Percentiles rank a stretch among this genome's conserved stretches.
These are phyloP conservation scores for Drosophila jambulina DNA, from an alignment of 1,140 invertebrate genomes.

Conservation along the genomic window DNA sequence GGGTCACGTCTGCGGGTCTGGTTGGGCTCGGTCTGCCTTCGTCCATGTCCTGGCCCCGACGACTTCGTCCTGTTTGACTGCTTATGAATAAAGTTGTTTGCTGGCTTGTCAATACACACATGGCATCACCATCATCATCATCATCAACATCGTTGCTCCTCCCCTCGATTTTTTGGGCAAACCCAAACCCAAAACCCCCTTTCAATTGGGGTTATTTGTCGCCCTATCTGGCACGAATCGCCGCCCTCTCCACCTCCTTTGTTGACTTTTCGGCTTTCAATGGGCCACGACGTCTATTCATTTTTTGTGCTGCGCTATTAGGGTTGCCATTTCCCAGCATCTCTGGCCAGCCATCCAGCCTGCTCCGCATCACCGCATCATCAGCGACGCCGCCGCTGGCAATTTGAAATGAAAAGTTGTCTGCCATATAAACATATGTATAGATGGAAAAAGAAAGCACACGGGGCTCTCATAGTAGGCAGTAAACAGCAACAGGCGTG, in stretches of 20 bases:
- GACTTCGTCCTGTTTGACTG: conserved; percentile 56
- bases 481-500: conserved; percentile 75
- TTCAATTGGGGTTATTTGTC: conserved; percentile 84
- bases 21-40: conserved; percentile 6
- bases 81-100: conserved; percentile 83
- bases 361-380: conserved; percentile 1
- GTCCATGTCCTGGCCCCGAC: conserved; percentile 30
- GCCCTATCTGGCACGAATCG: conserved; percentile 70
- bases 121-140: conserved; percentile 51
- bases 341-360: conserved; percentile 4
- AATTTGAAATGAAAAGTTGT: conserved; percentile 80
- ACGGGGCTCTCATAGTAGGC: conserved; percentile 55
- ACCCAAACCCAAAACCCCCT: conserved; percentile 18
- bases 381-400: conserved; percentile 37
- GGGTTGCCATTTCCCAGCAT: conserved; percentile 25
- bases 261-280: conserved; percentile 81
- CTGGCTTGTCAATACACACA: conserved; percentile 74
- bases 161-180: background rate
- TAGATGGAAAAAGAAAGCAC: conserved; percentile 45
- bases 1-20: conserved; percentile 63
- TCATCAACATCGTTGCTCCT: conserved; percentile 3
- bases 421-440: conserved; percentile 68
- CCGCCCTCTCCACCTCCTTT: conserved; percentile 35
- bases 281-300: conserved; percentile 74
- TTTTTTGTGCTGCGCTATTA: conserved; percentile 72